A percentile compares a stretch with the other conserved stretches of the same genome.
These are phyloP conservation scores for Raphicerus campestris DNA, from an alignment of 2,113 vertebrate genomes.

Conservation along the genomic window DNA sequence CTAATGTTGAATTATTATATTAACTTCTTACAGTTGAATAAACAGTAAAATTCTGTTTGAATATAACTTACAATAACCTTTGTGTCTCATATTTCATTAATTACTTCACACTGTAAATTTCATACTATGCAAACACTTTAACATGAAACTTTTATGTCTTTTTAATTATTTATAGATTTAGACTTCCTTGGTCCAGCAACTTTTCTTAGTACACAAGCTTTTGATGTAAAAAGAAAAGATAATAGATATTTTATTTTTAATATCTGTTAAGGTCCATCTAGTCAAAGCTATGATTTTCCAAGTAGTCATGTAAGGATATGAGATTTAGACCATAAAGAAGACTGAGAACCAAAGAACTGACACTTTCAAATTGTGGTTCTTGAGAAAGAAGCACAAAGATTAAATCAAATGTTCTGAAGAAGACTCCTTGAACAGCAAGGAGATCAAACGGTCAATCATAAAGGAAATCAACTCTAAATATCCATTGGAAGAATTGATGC, in stretches of 20 bases:
- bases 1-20: constrained; percentile 18
- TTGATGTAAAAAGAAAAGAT: not conserved
- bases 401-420: not conserved
- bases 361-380: not conserved
- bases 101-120: not conserved
- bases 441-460: not conserved
- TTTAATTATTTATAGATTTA: not conserved
- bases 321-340: not conserved
- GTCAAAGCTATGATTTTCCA: not conserved
- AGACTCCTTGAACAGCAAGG: not conserved
- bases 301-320: not conserved
- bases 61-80: not conserved
- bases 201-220: not conserved
- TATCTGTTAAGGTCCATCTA: not conserved
- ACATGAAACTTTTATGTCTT: not conserved
- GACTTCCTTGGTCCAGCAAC: not conserved
- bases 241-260: not conserved
- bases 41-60: not conserved
- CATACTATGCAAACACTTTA: not conserved
- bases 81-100: not conserved
- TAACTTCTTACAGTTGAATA: not conserved
- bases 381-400: not conserved
- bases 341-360: fast-evolving
- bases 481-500: not conserved
- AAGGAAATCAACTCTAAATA: not conserved